A percentile compares a stretch with the other conserved stretches of the same genome.
Conservation (phyloP, 2,888 invertebrate genomes). For the Gandaritis pyraliata region DNA sequence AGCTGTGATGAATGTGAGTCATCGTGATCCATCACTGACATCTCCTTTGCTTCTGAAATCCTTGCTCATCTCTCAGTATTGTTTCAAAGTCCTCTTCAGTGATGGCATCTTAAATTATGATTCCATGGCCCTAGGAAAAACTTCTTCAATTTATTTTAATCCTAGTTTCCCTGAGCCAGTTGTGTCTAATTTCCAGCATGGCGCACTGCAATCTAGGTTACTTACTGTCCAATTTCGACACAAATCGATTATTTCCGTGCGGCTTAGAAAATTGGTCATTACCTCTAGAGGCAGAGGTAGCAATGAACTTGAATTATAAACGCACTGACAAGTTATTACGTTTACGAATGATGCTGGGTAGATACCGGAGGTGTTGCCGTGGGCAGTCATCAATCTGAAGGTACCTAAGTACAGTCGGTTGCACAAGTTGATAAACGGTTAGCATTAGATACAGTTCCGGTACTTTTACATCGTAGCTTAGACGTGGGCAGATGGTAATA, state of each 20-base stretch:
- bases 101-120: too few relatives aligned
- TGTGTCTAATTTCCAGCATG: conserved; percentile 10
- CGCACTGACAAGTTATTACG: conserved; percentile 58
- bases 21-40: too few relatives aligned
- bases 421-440: conserved; percentile 14
- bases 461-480: not conserved
- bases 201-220: conserved; percentile 27
- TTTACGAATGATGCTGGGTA: conserved; percentile 52
- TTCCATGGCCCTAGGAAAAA: too few relatives aligned
- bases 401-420: conserved; percentile 3
- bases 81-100: too few relatives aligned
- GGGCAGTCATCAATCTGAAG: conserved; percentile 18
- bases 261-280: conserved; percentile 66
- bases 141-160: too few relatives aligned
- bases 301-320: conserved; percentile 69
- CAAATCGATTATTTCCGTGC: conserved; percentile 52
- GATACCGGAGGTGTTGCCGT: conserved; percentile 11
- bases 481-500: not conserved
- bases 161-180: not conserved
- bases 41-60: too few relatives aligned
- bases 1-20: not conserved
- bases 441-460: conserved; percentile 2
- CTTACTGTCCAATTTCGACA: conserved; percentile 40
- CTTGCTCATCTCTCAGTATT: too few relatives aligned
- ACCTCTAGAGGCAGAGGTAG: conserved; percentile 51